These are phyloP conservation scores for Todiramphus chloris DNA, from an alignment of 2,113 vertebrate genomes.

Conservation along the genomic window DNA sequence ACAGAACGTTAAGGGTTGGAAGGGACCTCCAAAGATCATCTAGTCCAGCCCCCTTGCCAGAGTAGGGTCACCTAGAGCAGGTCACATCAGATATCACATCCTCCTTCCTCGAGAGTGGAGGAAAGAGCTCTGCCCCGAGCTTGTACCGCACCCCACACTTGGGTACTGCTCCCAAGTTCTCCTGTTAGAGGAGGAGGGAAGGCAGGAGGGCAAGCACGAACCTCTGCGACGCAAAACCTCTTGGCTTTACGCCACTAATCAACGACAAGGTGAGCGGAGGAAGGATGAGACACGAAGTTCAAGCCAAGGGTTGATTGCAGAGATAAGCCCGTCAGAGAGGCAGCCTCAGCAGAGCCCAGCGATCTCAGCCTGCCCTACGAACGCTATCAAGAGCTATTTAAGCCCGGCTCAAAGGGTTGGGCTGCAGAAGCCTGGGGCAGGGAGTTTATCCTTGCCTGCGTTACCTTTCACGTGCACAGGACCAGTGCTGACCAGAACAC, in stretches of 20 bases:
- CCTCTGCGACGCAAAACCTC: background rate
- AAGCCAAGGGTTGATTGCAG: background rate
- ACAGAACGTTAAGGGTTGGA: no score
- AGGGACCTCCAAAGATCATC: no score
- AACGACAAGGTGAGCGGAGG: background rate
- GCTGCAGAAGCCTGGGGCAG: background rate
- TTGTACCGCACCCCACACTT: background rate
- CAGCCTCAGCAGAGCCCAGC: background rate
- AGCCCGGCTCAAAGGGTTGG: background rate
- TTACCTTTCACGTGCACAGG: background rate
- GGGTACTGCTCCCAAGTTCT: background rate
- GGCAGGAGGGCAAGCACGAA: background rate
- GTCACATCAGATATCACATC: no score
- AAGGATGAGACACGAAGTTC: background rate
- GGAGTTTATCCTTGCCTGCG: background rate
- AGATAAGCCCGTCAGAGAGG: background rate
- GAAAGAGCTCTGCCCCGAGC: background rate
- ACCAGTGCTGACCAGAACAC: background rate
- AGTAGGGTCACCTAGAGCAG: no score
- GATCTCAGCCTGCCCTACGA: background rate
- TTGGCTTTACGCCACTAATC: background rate
- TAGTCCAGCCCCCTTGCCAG: no score
- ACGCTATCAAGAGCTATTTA: background rate
- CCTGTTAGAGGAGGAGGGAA: background rate
- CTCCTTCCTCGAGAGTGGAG: accelerated